Conservation (phyloP, 1,140 invertebrate genomes). For the Drosophila pseudoananassae region DNA sequence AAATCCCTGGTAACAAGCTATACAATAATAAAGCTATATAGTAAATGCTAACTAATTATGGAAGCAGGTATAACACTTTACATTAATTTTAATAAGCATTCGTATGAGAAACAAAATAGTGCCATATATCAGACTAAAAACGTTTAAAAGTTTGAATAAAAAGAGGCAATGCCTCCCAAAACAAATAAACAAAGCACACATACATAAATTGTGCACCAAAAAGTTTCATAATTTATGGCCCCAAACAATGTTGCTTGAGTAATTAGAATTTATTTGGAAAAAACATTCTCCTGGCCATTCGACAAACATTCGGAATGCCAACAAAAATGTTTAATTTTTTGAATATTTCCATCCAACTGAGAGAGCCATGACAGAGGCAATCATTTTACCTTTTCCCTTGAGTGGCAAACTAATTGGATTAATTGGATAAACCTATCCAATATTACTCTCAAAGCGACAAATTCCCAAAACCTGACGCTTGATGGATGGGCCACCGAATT, state of each 20-base stretch:
- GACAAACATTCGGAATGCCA: neutral
- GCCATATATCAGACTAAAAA: too few relatives aligned
- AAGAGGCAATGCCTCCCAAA: too few relatives aligned
- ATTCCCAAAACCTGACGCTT: slow-evolving; percentile 20
- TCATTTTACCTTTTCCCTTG: slow-evolving; percentile 18
- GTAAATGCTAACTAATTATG: too few relatives aligned
- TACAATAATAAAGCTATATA: too few relatives aligned
- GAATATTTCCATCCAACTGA: neutral
- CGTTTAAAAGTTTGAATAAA: too few relatives aligned
- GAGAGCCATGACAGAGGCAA: slow-evolving; percentile 1
- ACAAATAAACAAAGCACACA: too few relatives aligned
- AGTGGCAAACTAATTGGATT: slow-evolving; percentile 31
- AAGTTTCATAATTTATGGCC: neutral
- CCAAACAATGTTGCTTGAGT: neutral
- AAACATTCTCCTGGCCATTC: neutral
- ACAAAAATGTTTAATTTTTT: too few relatives aligned
- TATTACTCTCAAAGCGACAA: slow-evolving; percentile 19
- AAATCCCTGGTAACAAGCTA: too few relatives aligned
- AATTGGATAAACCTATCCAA: slow-evolving; percentile 32
- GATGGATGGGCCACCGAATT: slow-evolving; percentile 5
- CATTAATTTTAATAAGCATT: too few relatives aligned
- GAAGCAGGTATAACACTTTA: too few relatives aligned
- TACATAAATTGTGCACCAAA: neutral
- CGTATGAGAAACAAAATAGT: too few relatives aligned
- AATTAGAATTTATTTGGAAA: neutral